Evolutionary conservation across 2,888 invertebrate species (phyloP), one percentile per base, ranked within the genome.

Genomic region (Caenorhabditis sp.): DNA sequence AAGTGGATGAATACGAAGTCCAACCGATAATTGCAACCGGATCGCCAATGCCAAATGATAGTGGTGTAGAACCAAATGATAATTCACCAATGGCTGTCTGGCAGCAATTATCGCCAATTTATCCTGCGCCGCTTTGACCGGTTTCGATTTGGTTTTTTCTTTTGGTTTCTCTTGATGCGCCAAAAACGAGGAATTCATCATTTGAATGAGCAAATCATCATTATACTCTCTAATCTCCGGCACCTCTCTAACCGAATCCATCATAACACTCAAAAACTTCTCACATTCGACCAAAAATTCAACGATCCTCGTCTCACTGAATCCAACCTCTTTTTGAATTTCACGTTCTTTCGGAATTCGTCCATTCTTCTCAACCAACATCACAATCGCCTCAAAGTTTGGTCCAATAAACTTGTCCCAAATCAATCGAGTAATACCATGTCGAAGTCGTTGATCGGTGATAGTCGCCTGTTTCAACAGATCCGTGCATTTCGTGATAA

Each of bases 331-430:
- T 52, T 77, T 70, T 10, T 79, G 67, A 20, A 76, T 59, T 20
- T 82, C 73, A 0, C 78, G 67, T 59, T 85, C 85, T 56, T 76
- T 79, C 25, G 79, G 78, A 3, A 74, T 59, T 63, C 74, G 27
- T 23, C 74, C 78, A 1, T 62, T 78, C 62, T 78, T 74, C 43
- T 80, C 81, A 36, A 83, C 70, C 20, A 84, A 26, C 49, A 72
- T 53, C 1, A 76, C 59, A 8, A 75, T 60, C 0, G 78, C 60
- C 21, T 79, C 75, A 60, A 86, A 78, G 7, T 68, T 69, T 1
- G 72, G 38, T 21, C 63, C 65, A 1, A 85, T 26, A 61, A 85
- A 84, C n/a, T 84, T 85, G 49, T 86, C 83, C 85, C 85, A 85
- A 20, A 84, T 67, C 43, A 85, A 80, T 31, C 80, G 64, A 17